phyloP scores from a whole-genome alignment of 2,113 vertebrate species.

The Neogobius melanostomus region DNA sequence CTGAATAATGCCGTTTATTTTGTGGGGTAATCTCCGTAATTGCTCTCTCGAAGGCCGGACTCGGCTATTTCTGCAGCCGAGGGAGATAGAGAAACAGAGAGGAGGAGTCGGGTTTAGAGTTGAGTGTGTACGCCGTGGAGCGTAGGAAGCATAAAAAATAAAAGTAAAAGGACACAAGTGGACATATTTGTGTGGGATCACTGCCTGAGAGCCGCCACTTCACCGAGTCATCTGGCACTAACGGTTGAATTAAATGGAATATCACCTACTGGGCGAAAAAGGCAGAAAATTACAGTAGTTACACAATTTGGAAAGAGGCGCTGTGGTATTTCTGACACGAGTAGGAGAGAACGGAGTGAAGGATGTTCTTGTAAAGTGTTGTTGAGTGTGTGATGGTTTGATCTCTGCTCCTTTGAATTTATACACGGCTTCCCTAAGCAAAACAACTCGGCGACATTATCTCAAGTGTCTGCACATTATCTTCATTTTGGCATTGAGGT shows the following conservation, averaged over 20 bases:
- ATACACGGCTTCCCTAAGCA: too few species aligned
- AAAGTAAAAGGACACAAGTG: slow-evolving; percentile 25
- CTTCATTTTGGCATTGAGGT: too few species aligned
- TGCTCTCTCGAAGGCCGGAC: slow-evolving; percentile 27
- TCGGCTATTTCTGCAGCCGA: slow-evolving; percentile 32
- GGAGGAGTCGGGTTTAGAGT: not conserved
- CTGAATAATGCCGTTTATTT: slow-evolving; percentile 5
- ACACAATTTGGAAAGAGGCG: not conserved
- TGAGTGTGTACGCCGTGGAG: slow-evolving; percentile 31
- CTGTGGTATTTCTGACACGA: not conserved
- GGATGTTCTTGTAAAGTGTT: too few species aligned
- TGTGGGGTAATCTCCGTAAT: slow-evolving; percentile 13
- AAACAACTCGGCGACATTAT: too few species aligned
- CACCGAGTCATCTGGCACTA: slow-evolving; percentile 26
- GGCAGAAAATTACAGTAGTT: slow-evolving; percentile 10
- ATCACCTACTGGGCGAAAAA: slow-evolving; percentile 12
- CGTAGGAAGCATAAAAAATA: slow-evolving; percentile 3
- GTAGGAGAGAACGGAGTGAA: not conserved
- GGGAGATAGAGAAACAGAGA: slow-evolving; percentile 8
- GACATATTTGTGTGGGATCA: slow-evolving; percentile 51
- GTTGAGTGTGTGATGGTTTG: too few species aligned
- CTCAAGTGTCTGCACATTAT: too few species aligned
- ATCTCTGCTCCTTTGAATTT: too few species aligned
- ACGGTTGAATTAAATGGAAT: slow-evolving; percentile 29
- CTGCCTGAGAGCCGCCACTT: slow-evolving; percentile 41